Evolutionary conservation across 2,888 invertebrate species (phyloP).

Genomic region (Tachina grossa): DNA sequence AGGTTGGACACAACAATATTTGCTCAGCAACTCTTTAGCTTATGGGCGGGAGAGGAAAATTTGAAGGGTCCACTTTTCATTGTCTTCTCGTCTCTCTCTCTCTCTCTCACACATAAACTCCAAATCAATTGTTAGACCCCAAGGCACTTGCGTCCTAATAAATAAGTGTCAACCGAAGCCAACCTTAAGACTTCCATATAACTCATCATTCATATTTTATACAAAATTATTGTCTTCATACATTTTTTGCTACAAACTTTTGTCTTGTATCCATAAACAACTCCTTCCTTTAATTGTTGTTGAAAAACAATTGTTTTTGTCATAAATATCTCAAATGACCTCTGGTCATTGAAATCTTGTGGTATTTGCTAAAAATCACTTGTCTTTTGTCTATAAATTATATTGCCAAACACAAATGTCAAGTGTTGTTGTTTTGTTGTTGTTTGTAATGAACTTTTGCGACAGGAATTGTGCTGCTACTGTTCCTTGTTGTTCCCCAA

Average conservation of each 20-base stretch:
- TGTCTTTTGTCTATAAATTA: constrained; percentile 70
- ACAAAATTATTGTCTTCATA: not conserved
- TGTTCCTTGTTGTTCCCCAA: constrained; percentile 11
- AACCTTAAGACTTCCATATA: not conserved
- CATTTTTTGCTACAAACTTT: constrained; percentile 48
- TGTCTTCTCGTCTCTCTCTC: no score
- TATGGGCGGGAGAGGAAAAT: no score
- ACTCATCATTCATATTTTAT: not conserved
- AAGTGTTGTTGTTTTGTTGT: constrained; percentile 66
- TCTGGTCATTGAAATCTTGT: constrained; percentile 69
- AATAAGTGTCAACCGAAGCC: not conserved
- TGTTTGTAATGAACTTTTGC: constrained; percentile 63
- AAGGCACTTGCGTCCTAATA: not conserved
- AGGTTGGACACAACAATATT: no score
- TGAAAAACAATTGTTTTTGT: constrained; percentile 58
- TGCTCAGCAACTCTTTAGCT: no score
- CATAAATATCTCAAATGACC: constrained; percentile 69
- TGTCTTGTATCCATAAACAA: constrained; percentile 27
- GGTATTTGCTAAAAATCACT: constrained; percentile 69
- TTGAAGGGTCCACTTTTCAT: no score
- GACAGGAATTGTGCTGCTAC: constrained; percentile 44
- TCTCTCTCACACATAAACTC: no score
- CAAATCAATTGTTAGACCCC: no score
- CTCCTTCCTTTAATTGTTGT: constrained; percentile 47
- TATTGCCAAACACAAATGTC: constrained; percentile 68